Conservation (phyloP, 2,797 vertebrate genomes). For the Acrossocheilus fasciatus region DNA sequence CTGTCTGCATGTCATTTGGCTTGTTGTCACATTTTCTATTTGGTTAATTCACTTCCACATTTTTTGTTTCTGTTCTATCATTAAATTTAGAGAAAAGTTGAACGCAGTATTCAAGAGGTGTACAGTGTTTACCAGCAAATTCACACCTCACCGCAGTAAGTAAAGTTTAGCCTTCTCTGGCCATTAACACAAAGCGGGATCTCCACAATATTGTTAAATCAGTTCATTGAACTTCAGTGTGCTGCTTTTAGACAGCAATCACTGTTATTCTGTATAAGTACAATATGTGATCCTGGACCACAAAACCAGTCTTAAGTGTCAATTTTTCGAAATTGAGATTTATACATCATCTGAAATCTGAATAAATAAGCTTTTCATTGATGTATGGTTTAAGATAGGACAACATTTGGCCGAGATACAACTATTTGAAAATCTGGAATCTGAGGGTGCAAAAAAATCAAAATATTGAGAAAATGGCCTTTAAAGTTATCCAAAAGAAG, state of each 20-base stretch:
- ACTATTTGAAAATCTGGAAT: too few species aligned
- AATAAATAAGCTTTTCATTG: too few species aligned
- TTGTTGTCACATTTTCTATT: constrained; percentile 49
- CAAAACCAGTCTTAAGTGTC: too few species aligned
- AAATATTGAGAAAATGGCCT: too few species aligned
- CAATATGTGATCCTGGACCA: background rate
- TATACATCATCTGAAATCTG: too few species aligned
- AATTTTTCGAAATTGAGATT: too few species aligned
- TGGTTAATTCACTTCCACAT: constrained; percentile 41
- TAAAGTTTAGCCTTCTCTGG: constrained; percentile 56
- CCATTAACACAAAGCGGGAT: background rate
- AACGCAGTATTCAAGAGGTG: constrained; percentile 87
- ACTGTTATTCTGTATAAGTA: background rate
- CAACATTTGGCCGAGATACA: too few species aligned
- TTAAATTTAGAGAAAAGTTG: constrained; percentile 86
- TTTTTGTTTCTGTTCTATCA: constrained; percentile 53
- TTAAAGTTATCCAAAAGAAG: too few species aligned
- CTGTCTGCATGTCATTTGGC: constrained; percentile 42
- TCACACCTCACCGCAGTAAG: constrained; percentile 81
- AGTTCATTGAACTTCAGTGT: background rate
- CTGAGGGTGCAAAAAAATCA: too few species aligned
- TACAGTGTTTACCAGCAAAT: constrained; percentile 85
- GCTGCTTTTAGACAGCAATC: constrained; percentile 19
- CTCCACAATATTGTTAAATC: constrained; percentile 7
- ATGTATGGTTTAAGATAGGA: too few species aligned